A percentile compares a stretch with the other conserved stretches of the same genome.
Conservation (phyloP, 2,797 vertebrate genomes). For the Phaenicophaeus curvirostris region DNA sequence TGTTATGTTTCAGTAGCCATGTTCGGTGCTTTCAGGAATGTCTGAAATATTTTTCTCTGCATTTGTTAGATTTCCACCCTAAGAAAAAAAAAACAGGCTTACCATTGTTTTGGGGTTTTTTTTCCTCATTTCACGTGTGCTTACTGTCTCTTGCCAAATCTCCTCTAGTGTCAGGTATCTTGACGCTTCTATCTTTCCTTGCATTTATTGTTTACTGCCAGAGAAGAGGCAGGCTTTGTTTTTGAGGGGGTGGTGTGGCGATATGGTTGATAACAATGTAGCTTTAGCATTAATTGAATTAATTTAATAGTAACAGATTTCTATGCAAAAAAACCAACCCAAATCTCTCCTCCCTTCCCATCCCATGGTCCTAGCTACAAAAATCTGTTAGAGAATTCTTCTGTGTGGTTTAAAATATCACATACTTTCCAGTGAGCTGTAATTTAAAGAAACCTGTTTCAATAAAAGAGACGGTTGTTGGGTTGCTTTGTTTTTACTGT, state of each 20-base stretch:
- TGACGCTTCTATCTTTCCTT: background rate
- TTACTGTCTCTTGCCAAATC: background rate
- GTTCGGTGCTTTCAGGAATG: background rate
- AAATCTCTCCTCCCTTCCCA: background rate
- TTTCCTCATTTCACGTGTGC: background rate
- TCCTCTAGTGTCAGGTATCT: constrained; percentile 9
- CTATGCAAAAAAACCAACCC: background rate
- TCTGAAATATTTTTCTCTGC: background rate
- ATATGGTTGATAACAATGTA: background rate
- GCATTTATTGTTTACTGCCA: background rate
- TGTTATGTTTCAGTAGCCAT: background rate
- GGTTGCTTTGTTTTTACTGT: background rate
- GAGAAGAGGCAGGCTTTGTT: constrained; percentile 8
- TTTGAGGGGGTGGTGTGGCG: background rate
- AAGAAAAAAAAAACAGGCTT: background rate
- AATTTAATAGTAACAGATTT: constrained; percentile 1
- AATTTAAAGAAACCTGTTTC: background rate
- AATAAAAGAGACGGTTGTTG: background rate
- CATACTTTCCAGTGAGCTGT: background rate
- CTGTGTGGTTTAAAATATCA: background rate
- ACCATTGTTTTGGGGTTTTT: background rate
- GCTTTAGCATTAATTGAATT: background rate
- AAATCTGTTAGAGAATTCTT: background rate
- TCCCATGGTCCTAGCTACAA: background rate
- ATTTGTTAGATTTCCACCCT: background rate